Evolutionary conservation across 2,888 invertebrate genomes (phyloP), one percentile per base, ranked within the genome.

Genomic region (Parelbella ahira): DNA sequence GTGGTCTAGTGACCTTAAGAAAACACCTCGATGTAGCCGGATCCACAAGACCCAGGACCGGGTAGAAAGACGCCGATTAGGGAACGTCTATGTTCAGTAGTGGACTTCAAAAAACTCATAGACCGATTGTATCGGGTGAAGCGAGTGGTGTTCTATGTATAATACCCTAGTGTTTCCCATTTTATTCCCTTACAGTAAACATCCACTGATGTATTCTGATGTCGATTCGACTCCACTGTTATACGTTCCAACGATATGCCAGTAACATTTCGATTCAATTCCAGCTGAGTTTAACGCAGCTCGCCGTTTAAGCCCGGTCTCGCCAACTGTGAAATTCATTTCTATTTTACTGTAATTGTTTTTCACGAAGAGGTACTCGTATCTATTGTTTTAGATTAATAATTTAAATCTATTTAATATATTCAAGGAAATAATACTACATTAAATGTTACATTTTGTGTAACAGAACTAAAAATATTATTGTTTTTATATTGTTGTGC

Each of bases 101-200:
- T n/a, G n/a, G n/a, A n/a, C n/a, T n/a, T n/a, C n/a, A n/a, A n/a
- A n/a, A n/a, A n/a, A n/a, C n/a, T n/a, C n/a, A n/a, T n/a, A n/a
- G n/a, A n/a, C n/a, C n/a, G n/a, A n/a, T 63, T 58, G 49, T 44
- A 52, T 43, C 34, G 48, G 42, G 39, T 47, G 44, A 19, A 37
- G 25, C 34, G 41, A 25, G 2, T 7, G 18, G 18, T 36, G 25
- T 19, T 7, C 18, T 15, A 10, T 5, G 23, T 6, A 18, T 25
- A n/a, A n/a, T n/a, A n/a, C 11, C 2, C 27, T 15, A 21, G 21
- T 21, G 20, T 15, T 25, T 7, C 27, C 21, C 34, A 28, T 42
- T 42, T 42, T 42, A 42, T 42, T 42, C 15, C 32, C 21, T 15
- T 10, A 19, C 33, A 34, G 34, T 28, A 42, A 42, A 42, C 34